Conservation (phyloP, 2,113 vertebrate genomes). For the Procavia capensis region DNA sequence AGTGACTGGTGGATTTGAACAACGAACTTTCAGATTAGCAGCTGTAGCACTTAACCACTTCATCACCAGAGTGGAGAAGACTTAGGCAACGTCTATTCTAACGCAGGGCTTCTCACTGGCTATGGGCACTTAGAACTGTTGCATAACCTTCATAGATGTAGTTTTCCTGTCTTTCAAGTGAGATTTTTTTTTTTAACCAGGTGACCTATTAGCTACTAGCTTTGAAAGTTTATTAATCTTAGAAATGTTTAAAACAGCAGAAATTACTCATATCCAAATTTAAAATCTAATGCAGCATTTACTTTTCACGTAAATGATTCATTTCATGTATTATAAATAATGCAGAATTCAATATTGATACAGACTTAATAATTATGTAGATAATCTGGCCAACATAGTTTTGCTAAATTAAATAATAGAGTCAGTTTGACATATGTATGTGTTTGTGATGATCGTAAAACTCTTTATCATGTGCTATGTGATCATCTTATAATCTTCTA, state of each 20-base stretch:
- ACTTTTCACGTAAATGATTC: neutral
- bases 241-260: neutral
- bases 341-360: slow-evolving; percentile 15
- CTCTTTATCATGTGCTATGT: neutral
- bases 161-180: neutral
- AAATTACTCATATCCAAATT: slow-evolving; percentile 28
- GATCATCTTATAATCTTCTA: slow-evolving; percentile 14
- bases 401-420: neutral
- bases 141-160: neutral
- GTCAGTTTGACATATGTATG: neutral
- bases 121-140: neutral
- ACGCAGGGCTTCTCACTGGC: neutral
- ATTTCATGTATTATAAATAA: slow-evolving; percentile 11
- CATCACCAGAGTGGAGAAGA: no score
- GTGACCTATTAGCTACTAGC: neutral
- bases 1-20: no score
- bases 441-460: slow-evolving; percentile 39
- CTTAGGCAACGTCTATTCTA: neutral
- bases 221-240: slow-evolving; percentile 26
- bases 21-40: no score
- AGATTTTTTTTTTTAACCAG: neutral
- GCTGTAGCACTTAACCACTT: no score
- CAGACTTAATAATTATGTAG: slow-evolving; percentile 15
- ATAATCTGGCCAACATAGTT: slow-evolving; percentile 21
- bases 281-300: neutral